phyloP scores from a whole-genome alignment of 2,888 invertebrate genomes.

The Eledona agricola region DNA sequence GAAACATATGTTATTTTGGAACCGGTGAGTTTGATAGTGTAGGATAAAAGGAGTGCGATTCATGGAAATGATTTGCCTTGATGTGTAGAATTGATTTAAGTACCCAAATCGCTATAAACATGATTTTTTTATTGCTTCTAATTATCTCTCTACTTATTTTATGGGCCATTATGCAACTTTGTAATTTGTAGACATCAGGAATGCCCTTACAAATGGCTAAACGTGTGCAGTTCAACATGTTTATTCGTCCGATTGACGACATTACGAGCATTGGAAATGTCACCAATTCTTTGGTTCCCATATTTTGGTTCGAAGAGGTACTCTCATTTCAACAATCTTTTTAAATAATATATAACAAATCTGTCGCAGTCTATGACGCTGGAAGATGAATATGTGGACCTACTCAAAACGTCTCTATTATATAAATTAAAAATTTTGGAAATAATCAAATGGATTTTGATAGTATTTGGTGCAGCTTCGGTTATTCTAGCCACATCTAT shows the following conservation, averaged over 20 bases:
- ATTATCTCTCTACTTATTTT: background rate
- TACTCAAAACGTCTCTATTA: conserved; percentile 45
- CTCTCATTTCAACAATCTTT: conserved; percentile 3
- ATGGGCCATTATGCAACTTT: background rate
- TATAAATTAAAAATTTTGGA: conserved; percentile 44
- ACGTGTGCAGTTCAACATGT: conserved; percentile 76
- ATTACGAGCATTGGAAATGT: conserved; percentile 65
- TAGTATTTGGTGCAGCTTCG: conserved; percentile 41
- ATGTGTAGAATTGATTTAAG: background rate
- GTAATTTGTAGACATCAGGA: conserved; percentile 58
- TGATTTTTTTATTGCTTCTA: background rate
- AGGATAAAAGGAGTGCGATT: conserved; percentile 1
- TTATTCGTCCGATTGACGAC: conserved; percentile 66
- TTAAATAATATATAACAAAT: conserved; percentile 16
- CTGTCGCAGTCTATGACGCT: conserved; percentile 47
- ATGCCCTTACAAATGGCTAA: conserved; percentile 68
- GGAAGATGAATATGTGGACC: conserved; percentile 44
- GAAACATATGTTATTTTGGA: conserved; percentile 75
- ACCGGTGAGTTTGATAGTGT: conserved; percentile 67
- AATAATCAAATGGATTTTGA: conserved; percentile 47
- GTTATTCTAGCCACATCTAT: conserved; percentile 35
- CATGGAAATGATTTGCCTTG: background rate
- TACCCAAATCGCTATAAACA: background rate
- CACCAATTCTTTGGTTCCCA: conserved; percentile 67
- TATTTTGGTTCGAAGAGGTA: conserved; percentile 78